Evolutionary conservation across 2,888 invertebrate genomes (phyloP).

Genomic region (Drosophila lutescens): DNA sequence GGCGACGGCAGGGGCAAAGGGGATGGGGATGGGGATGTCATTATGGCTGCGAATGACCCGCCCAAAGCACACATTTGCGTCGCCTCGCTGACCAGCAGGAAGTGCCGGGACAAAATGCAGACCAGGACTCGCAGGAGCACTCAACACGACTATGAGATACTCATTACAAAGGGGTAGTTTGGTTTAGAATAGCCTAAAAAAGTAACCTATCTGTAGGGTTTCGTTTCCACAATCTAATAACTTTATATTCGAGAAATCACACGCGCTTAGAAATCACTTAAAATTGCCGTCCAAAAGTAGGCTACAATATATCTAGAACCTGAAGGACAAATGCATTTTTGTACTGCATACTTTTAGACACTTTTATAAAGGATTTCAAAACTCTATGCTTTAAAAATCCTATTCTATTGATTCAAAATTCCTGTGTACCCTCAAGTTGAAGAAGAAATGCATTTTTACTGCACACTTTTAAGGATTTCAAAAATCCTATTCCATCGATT

Average conservation of each 20-base stretch:
- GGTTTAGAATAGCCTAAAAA: neutral
- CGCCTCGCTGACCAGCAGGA: slow-evolving; percentile 73
- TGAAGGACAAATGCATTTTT: no score
- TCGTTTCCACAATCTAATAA: no score
- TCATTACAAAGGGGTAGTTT: neutral
- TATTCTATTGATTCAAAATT: neutral
- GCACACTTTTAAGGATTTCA: no score
- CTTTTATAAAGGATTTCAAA: no score
- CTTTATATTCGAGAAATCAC: no score
- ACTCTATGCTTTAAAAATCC: no score
- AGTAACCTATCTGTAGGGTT: no score
- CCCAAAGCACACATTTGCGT: slow-evolving; percentile 79
- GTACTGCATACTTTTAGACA: neutral
- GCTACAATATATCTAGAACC: no score
- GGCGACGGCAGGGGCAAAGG: neutral
- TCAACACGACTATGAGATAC: neutral
- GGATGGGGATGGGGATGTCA: slow-evolving; percentile 56
- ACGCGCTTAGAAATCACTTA: no score
- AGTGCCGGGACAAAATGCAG: slow-evolving; percentile 81
- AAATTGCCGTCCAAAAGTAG: no score
- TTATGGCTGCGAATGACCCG: slow-evolving; percentile 76
- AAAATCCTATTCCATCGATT: no score
- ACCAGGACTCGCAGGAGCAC: slow-evolving; percentile 1
- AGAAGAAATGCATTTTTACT: no score
- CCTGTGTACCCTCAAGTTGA: neutral